Evolutionary conservation across 2,888 invertebrate genomes (phyloP).

Genomic region (Diaprepes abbreviatus): DNA sequence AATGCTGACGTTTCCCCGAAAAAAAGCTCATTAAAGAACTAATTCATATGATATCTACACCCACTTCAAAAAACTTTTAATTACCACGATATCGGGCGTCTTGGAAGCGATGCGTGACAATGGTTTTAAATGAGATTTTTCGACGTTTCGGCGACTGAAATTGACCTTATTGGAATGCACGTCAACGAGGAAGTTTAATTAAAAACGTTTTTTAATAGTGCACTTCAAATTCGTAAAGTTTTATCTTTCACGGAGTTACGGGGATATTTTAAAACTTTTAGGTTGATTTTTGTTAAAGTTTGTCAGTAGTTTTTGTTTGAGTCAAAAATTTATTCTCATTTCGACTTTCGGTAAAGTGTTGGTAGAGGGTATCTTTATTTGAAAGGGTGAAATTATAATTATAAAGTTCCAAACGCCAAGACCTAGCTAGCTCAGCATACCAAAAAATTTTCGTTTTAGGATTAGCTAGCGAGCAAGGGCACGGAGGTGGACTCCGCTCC

Average conservation of each 20-base stretch:
- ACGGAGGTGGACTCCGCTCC: too few species aligned
- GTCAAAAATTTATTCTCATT: too few species aligned
- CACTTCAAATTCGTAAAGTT: conserved; percentile 4
- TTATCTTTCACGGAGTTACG: not conserved
- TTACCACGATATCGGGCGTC: conserved; percentile 24
- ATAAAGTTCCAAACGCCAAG: too few species aligned
- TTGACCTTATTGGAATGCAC: conserved; percentile 31
- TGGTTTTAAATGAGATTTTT: conserved; percentile 41
- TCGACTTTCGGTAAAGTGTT: too few species aligned
- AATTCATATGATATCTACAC: conserved; percentile 9
- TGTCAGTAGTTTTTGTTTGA: too few species aligned
- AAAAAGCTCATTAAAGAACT: conserved; percentile 24
- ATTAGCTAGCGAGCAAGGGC: too few species aligned
- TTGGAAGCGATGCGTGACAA: conserved; percentile 27
- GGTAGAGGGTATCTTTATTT: too few species aligned
- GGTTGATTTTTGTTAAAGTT: too few species aligned
- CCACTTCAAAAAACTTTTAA: conserved; percentile 34
- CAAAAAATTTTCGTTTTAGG: too few species aligned
- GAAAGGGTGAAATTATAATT: too few species aligned
- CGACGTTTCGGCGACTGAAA: conserved; percentile 19
- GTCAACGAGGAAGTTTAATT: conserved; percentile 31
- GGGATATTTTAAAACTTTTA: not conserved
- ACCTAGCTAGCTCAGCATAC: too few species aligned
- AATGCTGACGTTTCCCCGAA: not conserved
- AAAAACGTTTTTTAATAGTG: conserved; percentile 32